phyloP scores from a whole-genome alignment of 2,797 vertebrate genomes.

The Mus spretus region DNA sequence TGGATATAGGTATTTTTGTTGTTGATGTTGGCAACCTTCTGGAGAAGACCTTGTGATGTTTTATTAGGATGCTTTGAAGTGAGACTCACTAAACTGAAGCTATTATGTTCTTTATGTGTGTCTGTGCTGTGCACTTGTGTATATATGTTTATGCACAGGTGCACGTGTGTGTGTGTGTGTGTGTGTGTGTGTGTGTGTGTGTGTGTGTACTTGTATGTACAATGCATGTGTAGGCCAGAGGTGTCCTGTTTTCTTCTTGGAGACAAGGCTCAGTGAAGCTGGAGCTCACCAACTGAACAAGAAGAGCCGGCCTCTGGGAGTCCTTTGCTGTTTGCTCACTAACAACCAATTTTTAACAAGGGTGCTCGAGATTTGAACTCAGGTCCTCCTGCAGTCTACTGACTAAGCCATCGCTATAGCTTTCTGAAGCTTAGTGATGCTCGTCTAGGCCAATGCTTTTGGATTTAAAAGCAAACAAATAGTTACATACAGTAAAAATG shows the following conservation, averaged over 20 bases:
- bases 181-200: neutral
- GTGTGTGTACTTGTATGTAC: neutral
- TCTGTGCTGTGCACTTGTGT: no score
- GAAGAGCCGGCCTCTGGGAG: neutral
- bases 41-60: neutral
- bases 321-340: no score
- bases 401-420: neutral
- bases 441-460: conserved; percentile 7
- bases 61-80: conserved; percentile 14
- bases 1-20: neutral
- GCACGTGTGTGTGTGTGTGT: neutral
- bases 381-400: neutral
- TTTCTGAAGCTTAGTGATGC: neutral
- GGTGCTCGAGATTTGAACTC: neutral
- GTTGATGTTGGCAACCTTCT: neutral
- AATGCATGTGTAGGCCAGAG: neutral
- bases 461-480: neutral
- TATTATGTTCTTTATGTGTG: neutral
- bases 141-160: neutral
- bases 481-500: neutral
- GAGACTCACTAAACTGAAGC: neutral
- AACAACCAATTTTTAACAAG: neutral
- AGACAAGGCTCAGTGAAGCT: neutral
- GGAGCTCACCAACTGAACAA: neutral
- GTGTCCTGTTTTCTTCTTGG: neutral